Evolutionary conservation across 2,113 vertebrate species (phyloP), one percentile per base, ranked within the genome.

Genomic region (Psittacus erithacus): DNA sequence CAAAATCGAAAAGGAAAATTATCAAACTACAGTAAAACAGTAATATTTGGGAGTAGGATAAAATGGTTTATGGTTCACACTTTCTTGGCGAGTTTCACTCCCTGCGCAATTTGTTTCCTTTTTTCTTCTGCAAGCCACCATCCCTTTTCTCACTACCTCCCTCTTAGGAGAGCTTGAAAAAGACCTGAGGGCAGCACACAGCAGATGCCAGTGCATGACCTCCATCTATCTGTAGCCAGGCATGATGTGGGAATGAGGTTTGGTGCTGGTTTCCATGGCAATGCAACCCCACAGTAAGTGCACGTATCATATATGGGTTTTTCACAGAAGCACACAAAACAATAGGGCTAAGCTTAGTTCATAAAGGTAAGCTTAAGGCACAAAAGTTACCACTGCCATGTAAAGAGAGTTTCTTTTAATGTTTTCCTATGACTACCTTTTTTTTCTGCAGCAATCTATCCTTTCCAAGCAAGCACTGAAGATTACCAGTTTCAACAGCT

Each of bases 241-340:
- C 89, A 3, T 13, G 15, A 68, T 62, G 78, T 76, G 93, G 84
- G 95, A 96, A 75, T 50, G 94, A 96, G 96, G 82, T 87, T 85
- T 94, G 95, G 84, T 86, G 96, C 64, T 4, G 5, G 97, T 97
- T 97, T 85, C 97, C 93, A 97, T 95, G 91, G 90, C 96, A 94
- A 98, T 96, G 59, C 82, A 88, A 92, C 89, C 29, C 57, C 82
- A 19, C 57, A 64, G 93, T 10, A 55, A 88, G 77, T 22, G n/a
- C 46, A 69, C 1, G 8, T 63, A 47, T 65, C 28, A 2, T 63
- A 46, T 1, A 17, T 55, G 31, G 23, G 4, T 93, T 91, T 86
- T 75, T 39, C 59, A 10, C 38, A 41, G 38, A 88, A 68, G 69
- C 64, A 64, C 68, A 3, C 3, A 7, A 80, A 96, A 93, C 84